phyloP scores from a whole-genome alignment of 2,113 vertebrate species.

The Nycticebus coucang region DNA sequence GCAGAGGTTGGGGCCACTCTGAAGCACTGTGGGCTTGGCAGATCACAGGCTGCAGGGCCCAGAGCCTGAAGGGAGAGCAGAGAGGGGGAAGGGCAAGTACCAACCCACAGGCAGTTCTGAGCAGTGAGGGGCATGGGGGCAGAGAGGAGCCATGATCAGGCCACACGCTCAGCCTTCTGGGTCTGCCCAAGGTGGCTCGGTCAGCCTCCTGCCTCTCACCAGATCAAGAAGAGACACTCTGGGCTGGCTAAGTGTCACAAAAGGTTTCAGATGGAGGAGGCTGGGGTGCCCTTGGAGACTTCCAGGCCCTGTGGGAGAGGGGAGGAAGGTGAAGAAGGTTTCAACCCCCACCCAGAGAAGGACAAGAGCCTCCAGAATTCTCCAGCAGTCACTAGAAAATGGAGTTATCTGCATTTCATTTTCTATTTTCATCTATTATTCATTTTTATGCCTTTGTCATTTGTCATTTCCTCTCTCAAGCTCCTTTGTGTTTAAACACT shows the following conservation, averaged over 20 bases:
- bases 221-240: too few species aligned
- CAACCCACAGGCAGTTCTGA: not conserved
- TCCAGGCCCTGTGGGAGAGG: not conserved
- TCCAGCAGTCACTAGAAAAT: not conserved
- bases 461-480: not conserved
- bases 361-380: not conserved
- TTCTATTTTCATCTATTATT: not conserved
- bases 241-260: not conserved
- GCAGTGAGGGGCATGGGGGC: accelerated
- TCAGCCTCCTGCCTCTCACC: too few species aligned
- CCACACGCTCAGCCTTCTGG: accelerated
- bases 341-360: not conserved
- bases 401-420: accelerated
- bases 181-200: accelerated
- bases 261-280: not conserved
- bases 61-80: not conserved
- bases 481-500: slow-evolving; percentile 25
- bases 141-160: accelerated
- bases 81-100: accelerated
- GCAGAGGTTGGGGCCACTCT: not conserved
- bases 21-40: accelerated
- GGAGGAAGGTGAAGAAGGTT: not conserved
- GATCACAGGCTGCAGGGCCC: not conserved
- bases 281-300: not conserved
- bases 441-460: not conserved